A percentile compares a stretch with the other conserved stretches of the same genome.
These are phyloP conservation scores for Hylia prasina DNA, from an alignment of 2,113 vertebrate genomes.

Conservation along the genomic window DNA sequence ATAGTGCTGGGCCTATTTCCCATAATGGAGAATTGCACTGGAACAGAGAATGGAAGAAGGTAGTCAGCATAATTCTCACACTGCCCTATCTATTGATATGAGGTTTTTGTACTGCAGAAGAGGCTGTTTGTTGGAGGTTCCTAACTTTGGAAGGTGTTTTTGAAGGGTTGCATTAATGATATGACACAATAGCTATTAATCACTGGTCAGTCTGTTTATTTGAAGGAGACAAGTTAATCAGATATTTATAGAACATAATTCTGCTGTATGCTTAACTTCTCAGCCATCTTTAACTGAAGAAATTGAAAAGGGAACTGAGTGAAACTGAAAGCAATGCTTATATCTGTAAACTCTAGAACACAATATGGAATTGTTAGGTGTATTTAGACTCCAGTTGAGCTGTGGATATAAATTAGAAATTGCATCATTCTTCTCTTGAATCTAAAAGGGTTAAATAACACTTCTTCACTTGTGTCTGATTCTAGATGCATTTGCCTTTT, in stretches of 20 bases:
- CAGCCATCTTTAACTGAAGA: background rate
- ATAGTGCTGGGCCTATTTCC: background rate
- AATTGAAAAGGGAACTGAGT: background rate
- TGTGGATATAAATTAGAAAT: background rate
- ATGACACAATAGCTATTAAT: background rate
- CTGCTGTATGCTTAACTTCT: background rate
- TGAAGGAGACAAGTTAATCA: background rate
- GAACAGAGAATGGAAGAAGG: background rate
- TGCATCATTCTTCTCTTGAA: background rate
- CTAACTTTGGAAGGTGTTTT: background rate
- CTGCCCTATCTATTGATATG: background rate
- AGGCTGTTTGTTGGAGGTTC: background rate
- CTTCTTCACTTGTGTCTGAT: background rate
- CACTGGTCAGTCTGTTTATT: background rate
- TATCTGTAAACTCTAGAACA: background rate
- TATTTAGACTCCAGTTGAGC: background rate
- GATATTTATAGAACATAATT: background rate
- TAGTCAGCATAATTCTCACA: background rate
- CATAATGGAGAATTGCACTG: accelerated
- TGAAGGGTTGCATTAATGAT: background rate
- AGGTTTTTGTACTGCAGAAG: background rate
- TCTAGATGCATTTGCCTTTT: background rate
- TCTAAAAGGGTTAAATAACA: background rate
- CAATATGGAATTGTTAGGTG: background rate
- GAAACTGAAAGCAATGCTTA: background rate